A percentile compares a stretch with the other conserved stretches of the same genome.
Evolutionary conservation across 2,888 invertebrate genomes (phyloP).

Genomic region (Electrophaes corylata): DNA sequence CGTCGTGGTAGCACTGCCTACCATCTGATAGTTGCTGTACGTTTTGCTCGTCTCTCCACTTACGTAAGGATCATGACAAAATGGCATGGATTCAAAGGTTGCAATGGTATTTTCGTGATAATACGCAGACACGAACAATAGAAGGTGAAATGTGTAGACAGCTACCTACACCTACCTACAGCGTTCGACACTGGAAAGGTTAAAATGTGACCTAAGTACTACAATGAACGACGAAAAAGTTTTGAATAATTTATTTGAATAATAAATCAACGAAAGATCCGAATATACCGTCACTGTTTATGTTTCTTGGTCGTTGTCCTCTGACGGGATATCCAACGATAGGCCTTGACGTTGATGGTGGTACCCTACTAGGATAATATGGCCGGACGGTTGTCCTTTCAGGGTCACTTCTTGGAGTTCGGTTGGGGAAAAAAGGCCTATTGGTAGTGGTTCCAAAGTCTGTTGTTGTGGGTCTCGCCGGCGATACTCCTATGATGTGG

Average conservation of each 20-base stretch:
- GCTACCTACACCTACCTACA: constrained; percentile 9
- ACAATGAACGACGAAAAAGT: constrained; percentile 15
- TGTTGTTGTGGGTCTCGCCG: constrained; percentile 51
- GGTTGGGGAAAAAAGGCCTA: constrained; percentile 24
- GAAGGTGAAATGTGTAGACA: constrained; percentile 39
- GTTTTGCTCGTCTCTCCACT: constrained; percentile 28
- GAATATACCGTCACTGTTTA: constrained; percentile 54
- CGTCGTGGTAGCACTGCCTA: constrained; percentile 36
- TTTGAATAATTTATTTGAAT: constrained; percentile 58
- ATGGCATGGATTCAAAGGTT: constrained; percentile 50
- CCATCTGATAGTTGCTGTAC: constrained; percentile 23
- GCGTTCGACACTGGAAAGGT: constrained; percentile 15
- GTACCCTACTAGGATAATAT: constrained; percentile 18
- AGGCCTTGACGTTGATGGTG: constrained; percentile 34
- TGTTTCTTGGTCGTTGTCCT: constrained; percentile 48
- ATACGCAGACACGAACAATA: constrained; percentile 40
- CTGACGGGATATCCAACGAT: constrained; percentile 33
- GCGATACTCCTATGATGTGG: constrained; percentile 63
- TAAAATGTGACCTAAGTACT: constrained; percentile 14
- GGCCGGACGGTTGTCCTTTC: constrained; percentile 13
- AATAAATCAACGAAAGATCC: constrained; percentile 74
- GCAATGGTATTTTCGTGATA: constrained; percentile 50
- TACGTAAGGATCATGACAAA: constrained; percentile 46
- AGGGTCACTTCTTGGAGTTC: constrained; percentile 34
- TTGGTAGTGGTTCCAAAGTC: constrained; percentile 26